Base-by-base conservation (phyloP, 1,140 invertebrate genomes). In the Heliconius nattereri region DNA sequence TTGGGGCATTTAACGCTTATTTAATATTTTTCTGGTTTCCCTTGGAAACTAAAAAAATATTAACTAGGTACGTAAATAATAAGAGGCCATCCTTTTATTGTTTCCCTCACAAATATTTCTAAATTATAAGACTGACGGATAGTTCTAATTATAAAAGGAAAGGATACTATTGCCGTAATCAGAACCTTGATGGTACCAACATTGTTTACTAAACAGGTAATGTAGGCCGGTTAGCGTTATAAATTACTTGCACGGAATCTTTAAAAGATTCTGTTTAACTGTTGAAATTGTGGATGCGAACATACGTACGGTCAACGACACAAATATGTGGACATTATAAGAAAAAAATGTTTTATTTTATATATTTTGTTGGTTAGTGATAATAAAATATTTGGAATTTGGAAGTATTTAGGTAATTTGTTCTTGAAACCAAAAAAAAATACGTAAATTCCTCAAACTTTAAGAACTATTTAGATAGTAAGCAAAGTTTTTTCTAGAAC, bases 181-280 rank as follows among this genome's bases (percentile, higher is more conserved):
- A 16, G 45, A 76, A 20, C 74, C 74, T 76, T 76, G 74, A 76
- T 40, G 74, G 49, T 26, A 29, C 54, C 74, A 60, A 76, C 74
- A 70, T 70, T 57, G 49, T 76, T 76, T 52, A 66, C 54, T 76
- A 76, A 76, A 66, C 54, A 76, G 57, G 74, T 70, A 76, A 66
- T 76, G 54, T 76, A 66, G 74, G 74, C 40, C 74, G 35, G 37
- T 66, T 76, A 60, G n/a, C 37, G 23, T 29, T 66, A 66, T 66
- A 66, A 66, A 26, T 66, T 66, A 26, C 60, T 66, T 66, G 60
- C 60, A 66, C 26, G n/a, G 26, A 66, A 66, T 29, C 29, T 66
- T 66, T 66, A 66, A 66, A 66, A 29, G 26, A 66, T 23, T 57
- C 54, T 23, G 20, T 23, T 57, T 11, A 57, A 57, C 23, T 66